Conservation (phyloP, 2,113 vertebrate genomes). For the Callochromis pleurospilus region DNA sequence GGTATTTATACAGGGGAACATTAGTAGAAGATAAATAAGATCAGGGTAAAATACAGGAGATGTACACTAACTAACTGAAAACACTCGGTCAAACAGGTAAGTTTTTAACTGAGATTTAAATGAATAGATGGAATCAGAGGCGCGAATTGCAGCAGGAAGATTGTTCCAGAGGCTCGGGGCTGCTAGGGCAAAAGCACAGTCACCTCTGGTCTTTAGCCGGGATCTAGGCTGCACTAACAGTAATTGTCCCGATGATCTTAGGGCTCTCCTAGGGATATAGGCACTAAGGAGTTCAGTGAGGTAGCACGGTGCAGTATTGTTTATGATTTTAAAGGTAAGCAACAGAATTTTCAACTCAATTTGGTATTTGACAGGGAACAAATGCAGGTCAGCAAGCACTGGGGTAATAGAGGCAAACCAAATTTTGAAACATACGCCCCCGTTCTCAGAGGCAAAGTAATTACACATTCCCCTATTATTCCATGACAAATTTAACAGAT, state of each 20-base stretch:
- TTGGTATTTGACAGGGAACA: not conserved
- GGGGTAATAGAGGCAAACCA: not conserved
- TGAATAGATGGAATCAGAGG: not conserved
- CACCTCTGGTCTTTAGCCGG: not conserved
- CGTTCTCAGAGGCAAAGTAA: not conserved
- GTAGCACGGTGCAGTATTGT: not conserved
- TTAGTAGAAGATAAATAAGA: not conserved
- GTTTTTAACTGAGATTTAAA: not conserved
- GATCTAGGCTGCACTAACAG: not conserved
- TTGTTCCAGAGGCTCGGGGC: not conserved
- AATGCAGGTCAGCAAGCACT: not conserved
- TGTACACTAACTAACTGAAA: not conserved
- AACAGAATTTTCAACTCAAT: not conserved
- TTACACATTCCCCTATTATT: not conserved
- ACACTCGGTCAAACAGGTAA: fast-evolving
- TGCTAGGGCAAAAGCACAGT: not conserved
- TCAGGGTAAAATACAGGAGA: not conserved
- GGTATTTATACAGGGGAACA: not conserved
- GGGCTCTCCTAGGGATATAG: not conserved
- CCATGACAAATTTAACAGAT: not conserved
- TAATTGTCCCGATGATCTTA: not conserved
- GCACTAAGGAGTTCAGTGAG: not conserved
- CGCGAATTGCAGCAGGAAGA: not conserved
- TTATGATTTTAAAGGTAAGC: not conserved
- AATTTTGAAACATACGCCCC: not conserved